A percentile compares a stretch with the other conserved stretches of the same genome.
Evolutionary conservation across 1,140 invertebrate genomes (phyloP).

Genomic region (Delia radicum): DNA sequence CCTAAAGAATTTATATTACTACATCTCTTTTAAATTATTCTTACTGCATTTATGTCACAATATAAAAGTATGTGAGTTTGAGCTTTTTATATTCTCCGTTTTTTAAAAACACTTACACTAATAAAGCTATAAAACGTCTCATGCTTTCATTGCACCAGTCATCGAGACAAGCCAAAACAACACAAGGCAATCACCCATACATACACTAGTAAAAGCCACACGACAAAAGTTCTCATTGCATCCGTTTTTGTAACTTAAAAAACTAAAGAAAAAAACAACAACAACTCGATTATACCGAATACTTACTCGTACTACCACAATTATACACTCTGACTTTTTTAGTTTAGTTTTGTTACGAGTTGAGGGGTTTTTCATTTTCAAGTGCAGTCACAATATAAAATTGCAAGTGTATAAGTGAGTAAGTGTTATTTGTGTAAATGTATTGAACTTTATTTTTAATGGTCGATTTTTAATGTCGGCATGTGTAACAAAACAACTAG

Average conservation of each 20-base stretch:
- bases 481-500: conserved; percentile 12
- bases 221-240: background rate
- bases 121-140: background rate
- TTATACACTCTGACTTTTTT: background rate
- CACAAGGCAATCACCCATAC: background rate
- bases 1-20: too few relatives aligned
- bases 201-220: background rate
- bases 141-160: background rate
- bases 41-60: background rate
- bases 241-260: background rate
- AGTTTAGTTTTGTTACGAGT: background rate
- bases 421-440: background rate
- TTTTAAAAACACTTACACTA: background rate
- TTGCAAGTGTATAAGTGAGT: background rate
- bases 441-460: conserved; percentile 2
- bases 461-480: background rate
- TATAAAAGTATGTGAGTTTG: background rate
- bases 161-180: background rate
- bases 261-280: background rate
- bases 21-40: background rate
- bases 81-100: background rate
- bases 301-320: background rate
- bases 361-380: background rate
- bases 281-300: background rate
- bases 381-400: background rate